Evolutionary conservation across 2,888 invertebrate genomes (phyloP).

Genomic region (Drosophila macrospina): DNA sequence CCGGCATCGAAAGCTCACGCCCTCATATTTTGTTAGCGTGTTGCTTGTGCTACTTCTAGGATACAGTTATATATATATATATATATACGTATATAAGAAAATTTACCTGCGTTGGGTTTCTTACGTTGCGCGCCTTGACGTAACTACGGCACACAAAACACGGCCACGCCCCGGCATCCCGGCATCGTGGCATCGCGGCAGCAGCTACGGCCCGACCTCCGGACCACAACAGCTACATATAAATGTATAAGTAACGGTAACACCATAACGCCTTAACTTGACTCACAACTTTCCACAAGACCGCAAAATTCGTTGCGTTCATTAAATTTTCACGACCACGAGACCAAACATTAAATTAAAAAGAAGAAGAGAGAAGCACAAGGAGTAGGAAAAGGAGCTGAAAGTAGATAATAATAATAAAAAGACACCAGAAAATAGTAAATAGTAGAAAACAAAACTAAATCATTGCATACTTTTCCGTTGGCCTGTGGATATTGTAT

Average conservation of each 20-base stretch:
- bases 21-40: too few relatives aligned
- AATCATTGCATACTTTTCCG: slow-evolving; percentile 46
- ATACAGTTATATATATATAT: slow-evolving; percentile 37
- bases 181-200: slow-evolving; percentile 27
- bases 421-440: slow-evolving; percentile 20
- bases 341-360: slow-evolving; percentile 61
- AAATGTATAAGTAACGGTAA: slow-evolving; percentile 57
- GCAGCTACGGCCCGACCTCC: slow-evolving; percentile 15
- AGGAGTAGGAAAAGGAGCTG: slow-evolving; percentile 18
- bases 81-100: slow-evolving; percentile 35
- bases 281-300: slow-evolving; percentile 67
- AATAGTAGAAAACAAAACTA: slow-evolving; percentile 15
- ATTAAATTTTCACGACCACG: slow-evolving; percentile 67
- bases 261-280: slow-evolving; percentile 75
- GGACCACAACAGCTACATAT: slow-evolving; percentile 43
- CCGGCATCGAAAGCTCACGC: slow-evolving; percentile 22
- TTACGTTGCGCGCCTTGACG: slow-evolving; percentile 68
- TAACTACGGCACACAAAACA: slow-evolving; percentile 48
- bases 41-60: slow-evolving; percentile 49
- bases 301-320: slow-evolving; percentile 70
- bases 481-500: slow-evolving; percentile 21
- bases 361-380: too few relatives aligned
- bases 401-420: slow-evolving; percentile 1
- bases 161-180: slow-evolving; percentile 30
- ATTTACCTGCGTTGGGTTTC: slow-evolving; percentile 69